Base-by-base conservation (phyloP, 2,797 vertebrate species). In the Pempheris klunzingeri region DNA sequence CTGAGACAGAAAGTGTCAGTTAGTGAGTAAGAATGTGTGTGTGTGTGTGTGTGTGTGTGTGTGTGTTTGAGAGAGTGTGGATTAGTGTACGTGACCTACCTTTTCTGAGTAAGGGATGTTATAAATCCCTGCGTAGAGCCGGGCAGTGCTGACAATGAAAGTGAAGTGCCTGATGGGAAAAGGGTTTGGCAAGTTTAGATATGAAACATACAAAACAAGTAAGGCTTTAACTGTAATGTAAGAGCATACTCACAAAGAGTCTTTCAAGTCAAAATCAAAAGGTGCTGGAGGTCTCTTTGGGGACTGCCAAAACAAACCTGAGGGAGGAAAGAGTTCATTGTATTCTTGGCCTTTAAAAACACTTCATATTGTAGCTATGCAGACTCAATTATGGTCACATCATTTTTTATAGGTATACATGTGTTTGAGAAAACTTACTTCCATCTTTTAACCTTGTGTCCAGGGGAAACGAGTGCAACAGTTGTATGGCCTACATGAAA, bases 261-360 rank as follows among this genome's bases (percentile, higher is more conserved):
- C 97, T 47, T 80, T 97, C 84, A 97, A 91, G 85, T 99, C 97
- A 94, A 99, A 99, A 77, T 96, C 95, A 92, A 97, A 93, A 64
- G 98, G 96, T 72, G 95, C 92, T 62, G 98, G 98, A 15, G 98
- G 98, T 74, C 98, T 96, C 94, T 99, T 99, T 17, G 98, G 98
- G 64, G 98, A 99, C 0, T 99, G 98, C 98, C 98, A 99, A 94
- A 99, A 99, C 71, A 99, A 96, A 95, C 96, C 98, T 99, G 72
- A 75, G 75, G 64, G 88, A 44, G 81, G 12, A n/a, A 39, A 50
- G 82, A 24, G 85, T 73, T 73, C 1, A 43, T 2, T 39, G 41
- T 41, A 24, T 13, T 20, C 4, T 13, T 15, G 58, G 10, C 17
- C 32, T 69, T 50, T 26, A n/a, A 20, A 3, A 2, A 53, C 4